Base-by-base conservation (phyloP, 2,888 invertebrate species). In the Aleiodes testaceus region DNA sequence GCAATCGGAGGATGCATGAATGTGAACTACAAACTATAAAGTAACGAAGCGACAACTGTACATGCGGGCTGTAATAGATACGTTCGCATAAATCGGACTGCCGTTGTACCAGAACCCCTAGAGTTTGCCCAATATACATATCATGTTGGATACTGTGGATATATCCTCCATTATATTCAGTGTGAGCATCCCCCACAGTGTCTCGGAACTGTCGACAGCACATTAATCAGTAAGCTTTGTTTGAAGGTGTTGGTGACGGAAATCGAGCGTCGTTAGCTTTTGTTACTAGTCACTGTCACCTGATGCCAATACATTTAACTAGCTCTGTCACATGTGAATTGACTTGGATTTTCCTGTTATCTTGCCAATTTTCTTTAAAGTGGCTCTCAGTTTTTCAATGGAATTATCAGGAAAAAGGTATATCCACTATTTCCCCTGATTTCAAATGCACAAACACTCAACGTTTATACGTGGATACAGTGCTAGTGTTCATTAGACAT, bases 161-260 rank as follows among this genome's bases (percentile, higher is more conserved):
- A 59, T 59, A 59, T 59, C 16, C 59, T 59, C 59, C 59, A 59
- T 59, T 59, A 59, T 59, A 59, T 59, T 42, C 36, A 59, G 42
- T 59, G 36, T 18, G 36, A 42, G 36, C 16, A 59, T 59, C 55
- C 55, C 55, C 36, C 36, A 36, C 68, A 71, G 52, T 76, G 75
- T 70, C 73, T 68, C 69, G 69, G 69, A 55, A 65, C 72, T 65
- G 74, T 72, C 72, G 66, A 70, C 72, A 69, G 71, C 72, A 72
- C 77, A 78, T 78, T 79, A 78, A 78, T 78, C 74, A 73, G 63
- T 49, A 53, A 59, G 76, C 74, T 72, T 72, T 75, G 75, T 73
- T 66, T 73, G 72, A 73, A 74, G 74, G 72, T 69, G 74, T 70
- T 72, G 66, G 74, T 72, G 72, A 69, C 74, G 70, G 66, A 70